These are phyloP conservation scores for Cheilosia variabilis DNA, from an alignment of 2,888 invertebrate species.

Conservation along the genomic window DNA sequence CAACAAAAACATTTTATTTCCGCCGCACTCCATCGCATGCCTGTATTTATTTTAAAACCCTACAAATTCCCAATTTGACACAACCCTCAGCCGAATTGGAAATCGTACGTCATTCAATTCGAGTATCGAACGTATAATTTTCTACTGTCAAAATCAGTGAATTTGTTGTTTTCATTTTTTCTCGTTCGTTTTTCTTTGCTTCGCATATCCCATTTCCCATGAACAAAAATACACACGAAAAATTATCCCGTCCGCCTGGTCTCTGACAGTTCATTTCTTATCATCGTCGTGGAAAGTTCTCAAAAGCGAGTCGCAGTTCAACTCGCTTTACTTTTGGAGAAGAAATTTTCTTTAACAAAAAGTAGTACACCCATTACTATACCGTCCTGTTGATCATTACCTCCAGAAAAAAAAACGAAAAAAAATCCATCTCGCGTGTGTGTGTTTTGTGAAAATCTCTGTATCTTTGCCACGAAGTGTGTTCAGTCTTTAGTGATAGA, in stretches of 20 bases:
- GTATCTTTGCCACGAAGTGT: not conserved
- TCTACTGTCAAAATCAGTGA: conserved; percentile 40
- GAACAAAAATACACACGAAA: conserved; percentile 19
- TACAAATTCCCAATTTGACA: conserved; percentile 28
- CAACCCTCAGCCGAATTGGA: not conserved
- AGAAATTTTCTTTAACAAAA: conserved; percentile 19
- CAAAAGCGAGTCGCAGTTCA: not conserved
- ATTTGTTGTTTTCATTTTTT: conserved; percentile 49
- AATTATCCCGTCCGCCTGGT: conserved; percentile 2
- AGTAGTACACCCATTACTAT: not conserved
- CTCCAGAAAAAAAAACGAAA: not conserved
- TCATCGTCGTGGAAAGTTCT: conserved; percentile 53
- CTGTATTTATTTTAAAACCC: not conserved
- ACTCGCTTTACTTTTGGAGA: not conserved
- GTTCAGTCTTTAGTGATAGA: not conserved
- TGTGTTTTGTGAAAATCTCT: not conserved
- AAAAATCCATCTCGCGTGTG: not conserved
- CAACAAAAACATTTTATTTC: not conserved
- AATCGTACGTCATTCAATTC: conserved; percentile 50
- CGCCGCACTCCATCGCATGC: conserved; percentile 8
- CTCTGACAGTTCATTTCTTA: conserved; percentile 49
- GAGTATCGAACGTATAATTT: conserved; percentile 52
- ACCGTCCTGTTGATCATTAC: conserved; percentile 33
- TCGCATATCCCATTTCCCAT: not conserved
- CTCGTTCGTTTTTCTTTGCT: not conserved